Percentiles rank a stretch among this genome's conserved stretches.
Evolutionary conservation across 1,140 invertebrate genomes (phyloP).

Genomic region (Aphidius ervi): DNA sequence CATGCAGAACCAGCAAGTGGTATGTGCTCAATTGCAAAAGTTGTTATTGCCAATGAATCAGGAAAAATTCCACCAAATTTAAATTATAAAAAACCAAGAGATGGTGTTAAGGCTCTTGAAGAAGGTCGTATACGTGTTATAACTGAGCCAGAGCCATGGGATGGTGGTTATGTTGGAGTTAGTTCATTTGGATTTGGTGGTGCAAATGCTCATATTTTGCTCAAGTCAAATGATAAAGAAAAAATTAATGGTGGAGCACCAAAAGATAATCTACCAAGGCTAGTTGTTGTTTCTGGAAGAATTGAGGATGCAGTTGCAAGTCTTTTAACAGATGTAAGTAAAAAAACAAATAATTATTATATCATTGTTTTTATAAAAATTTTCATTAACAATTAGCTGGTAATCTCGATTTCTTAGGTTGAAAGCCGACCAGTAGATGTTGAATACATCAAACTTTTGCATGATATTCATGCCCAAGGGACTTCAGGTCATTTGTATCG

Average conservation of each 20-base stretch:
- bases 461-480: constrained; percentile 54
- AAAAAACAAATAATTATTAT: neutral
- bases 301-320: constrained; percentile 67
- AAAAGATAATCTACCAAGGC: constrained; percentile 55
- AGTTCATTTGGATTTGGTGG: constrained; percentile 66
- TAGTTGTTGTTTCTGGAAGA: constrained; percentile 63
- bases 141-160: constrained; percentile 59
- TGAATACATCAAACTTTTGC: constrained; percentile 56
- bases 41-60: constrained; percentile 67
- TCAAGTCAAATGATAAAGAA: constrained; percentile 55
- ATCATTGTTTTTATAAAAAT: neutral
- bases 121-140: constrained; percentile 65
- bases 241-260: constrained; percentile 54
- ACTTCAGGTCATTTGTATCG: constrained; percentile 60
- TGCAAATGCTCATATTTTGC: constrained; percentile 64
- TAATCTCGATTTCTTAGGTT: constrained; percentile 27
- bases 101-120: constrained; percentile 64
- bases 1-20: constrained; percentile 90
- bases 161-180: constrained; percentile 57
- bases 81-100: constrained; percentile 64
- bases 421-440: constrained; percentile 55
- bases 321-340: constrained; percentile 58
- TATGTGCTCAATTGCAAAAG: constrained; percentile 76
- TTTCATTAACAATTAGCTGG: neutral
- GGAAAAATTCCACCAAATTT: constrained; percentile 70